Conservation (phyloP, 37 sponge, comb jelly and placozoan species). For the Dysidea cf. avara region DNA sequence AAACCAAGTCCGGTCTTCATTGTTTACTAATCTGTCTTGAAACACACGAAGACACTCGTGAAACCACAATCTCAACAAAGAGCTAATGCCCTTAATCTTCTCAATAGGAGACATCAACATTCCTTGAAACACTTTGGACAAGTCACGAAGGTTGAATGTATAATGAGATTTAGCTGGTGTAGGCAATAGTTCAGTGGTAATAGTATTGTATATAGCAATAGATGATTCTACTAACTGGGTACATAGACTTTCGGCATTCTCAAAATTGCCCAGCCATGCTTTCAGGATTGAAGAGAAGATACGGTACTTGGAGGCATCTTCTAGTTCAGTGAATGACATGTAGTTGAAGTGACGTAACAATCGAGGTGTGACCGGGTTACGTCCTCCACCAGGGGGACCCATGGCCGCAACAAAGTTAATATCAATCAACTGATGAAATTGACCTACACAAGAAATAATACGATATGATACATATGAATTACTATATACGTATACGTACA, state of each 20-base stretch:
- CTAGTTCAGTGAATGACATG: conserved; percentile 93
- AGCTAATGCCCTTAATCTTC: conserved; percentile 42
- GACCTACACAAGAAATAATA: conserved; percentile 18
- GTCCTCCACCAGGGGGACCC: conserved; percentile 98
- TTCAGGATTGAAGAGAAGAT: conserved; percentile 88
- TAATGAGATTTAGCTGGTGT: conserved; percentile 99
- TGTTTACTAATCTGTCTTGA: conserved; percentile 92
- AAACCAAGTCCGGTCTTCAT: conserved; percentile 95
- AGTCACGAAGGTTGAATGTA: conserved; percentile 98
- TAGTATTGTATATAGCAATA: conserved; percentile 88
- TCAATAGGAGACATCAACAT: conserved; percentile 61
- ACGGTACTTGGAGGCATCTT: conserved; percentile 81
- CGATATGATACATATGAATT: neutral
- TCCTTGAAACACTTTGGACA: conserved; percentile 98
- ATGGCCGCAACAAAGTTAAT: conserved; percentile 95
- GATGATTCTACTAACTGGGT: conserved; percentile 69
- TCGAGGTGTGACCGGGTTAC: conserved; percentile 89
- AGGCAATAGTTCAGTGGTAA: conserved; percentile 96
- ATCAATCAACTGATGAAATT: conserved; percentile 92
- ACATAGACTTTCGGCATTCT: conserved; percentile 41
- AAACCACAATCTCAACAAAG: conserved; percentile 84
- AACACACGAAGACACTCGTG: conserved; percentile 97
- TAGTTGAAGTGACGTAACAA: conserved; percentile 90
- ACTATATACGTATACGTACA: too few species aligned
- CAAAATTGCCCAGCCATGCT: conserved; percentile 68